These are phyloP conservation scores for Drosophila lacteicornis DNA, from an alignment of 1,140 invertebrate genomes.

Conservation along the genomic window DNA sequence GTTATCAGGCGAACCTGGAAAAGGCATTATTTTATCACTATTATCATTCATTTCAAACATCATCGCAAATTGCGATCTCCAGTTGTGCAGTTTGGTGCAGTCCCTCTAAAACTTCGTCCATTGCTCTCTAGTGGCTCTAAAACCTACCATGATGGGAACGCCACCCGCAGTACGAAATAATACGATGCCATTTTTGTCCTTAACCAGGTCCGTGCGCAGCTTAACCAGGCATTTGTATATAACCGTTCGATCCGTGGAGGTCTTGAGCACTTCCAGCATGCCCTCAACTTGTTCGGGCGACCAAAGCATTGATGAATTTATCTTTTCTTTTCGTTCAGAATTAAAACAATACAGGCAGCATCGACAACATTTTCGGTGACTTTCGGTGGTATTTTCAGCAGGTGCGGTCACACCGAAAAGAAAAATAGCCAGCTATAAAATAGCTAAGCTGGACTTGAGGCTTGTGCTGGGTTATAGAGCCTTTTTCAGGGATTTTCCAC, in stretches of 20 bases:
- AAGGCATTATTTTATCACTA: conserved; percentile 1
- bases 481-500: too few species aligned
- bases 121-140: conserved; percentile 13
- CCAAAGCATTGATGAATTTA: conserved; percentile 53
- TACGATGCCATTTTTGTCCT: conserved; percentile 79
- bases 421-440: background rate
- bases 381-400: background rate
- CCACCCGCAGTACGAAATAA: conserved; percentile 75
- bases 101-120: conserved; percentile 12
- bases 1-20: conserved; percentile 62
- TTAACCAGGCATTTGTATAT: conserved; percentile 80
- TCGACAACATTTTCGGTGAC: background rate
- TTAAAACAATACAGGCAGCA: background rate
- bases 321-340: conserved; percentile 29
- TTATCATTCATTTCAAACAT: conserved; percentile 5
- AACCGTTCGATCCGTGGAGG: conserved; percentile 76
- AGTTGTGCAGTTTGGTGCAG: background rate
- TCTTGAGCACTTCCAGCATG: conserved; percentile 74
- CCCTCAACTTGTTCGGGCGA: conserved; percentile 65
- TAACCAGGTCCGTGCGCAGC: conserved; percentile 80
- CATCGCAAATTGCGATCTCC: conserved; percentile 10
- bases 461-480: too few species aligned
- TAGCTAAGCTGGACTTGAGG: too few species aligned
- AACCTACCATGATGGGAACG: conserved; percentile 72
- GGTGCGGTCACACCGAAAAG: background rate